Evolutionary conservation across 2,888 invertebrate genomes (phyloP).

Genomic region (Lepidochitona cinerea): DNA sequence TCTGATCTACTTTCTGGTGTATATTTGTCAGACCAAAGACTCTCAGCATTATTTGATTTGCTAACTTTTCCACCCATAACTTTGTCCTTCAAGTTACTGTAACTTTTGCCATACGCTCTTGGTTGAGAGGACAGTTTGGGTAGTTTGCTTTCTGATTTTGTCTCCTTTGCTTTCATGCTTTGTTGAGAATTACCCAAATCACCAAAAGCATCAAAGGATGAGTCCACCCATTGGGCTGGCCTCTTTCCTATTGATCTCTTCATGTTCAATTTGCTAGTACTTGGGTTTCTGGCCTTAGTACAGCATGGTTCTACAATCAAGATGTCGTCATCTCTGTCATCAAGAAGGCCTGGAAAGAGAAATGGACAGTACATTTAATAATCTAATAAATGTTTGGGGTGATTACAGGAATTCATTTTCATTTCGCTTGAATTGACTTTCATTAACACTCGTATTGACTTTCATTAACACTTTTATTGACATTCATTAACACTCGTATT

Average conservation of each 20-base stretch:
- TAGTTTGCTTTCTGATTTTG: background rate
- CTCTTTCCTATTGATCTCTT: slow-evolving; percentile 25
- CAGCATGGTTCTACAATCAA: background rate
- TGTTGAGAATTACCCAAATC: slow-evolving; percentile 18
- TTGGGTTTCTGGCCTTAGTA: background rate
- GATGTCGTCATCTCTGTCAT: background rate
- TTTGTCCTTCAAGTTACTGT: background rate
- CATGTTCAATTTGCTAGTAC: too few species aligned
- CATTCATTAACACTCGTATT: too few species aligned
- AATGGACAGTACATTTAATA: too few species aligned
- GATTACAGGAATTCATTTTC: too few species aligned
- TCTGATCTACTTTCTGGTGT: slow-evolving; percentile 71
- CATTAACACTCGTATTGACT: too few species aligned
- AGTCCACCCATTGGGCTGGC: slow-evolving; percentile 50
- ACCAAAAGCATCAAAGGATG: slow-evolving; percentile 56
- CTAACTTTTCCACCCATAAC: background rate
- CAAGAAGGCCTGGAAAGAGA: too few species aligned
- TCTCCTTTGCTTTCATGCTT: slow-evolving; percentile 17
- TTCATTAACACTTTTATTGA: too few species aligned
- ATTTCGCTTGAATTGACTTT: too few species aligned
- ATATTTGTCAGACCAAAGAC: slow-evolving; percentile 57
- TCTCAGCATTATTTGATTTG: slow-evolving; percentile 27
- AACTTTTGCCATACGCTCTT: background rate
- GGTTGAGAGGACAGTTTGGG: background rate
- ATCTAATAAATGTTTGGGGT: too few species aligned